Evolutionary conservation across 2,797 vertebrate species (phyloP).

Genomic region (Malacoctenus gilli): DNA sequence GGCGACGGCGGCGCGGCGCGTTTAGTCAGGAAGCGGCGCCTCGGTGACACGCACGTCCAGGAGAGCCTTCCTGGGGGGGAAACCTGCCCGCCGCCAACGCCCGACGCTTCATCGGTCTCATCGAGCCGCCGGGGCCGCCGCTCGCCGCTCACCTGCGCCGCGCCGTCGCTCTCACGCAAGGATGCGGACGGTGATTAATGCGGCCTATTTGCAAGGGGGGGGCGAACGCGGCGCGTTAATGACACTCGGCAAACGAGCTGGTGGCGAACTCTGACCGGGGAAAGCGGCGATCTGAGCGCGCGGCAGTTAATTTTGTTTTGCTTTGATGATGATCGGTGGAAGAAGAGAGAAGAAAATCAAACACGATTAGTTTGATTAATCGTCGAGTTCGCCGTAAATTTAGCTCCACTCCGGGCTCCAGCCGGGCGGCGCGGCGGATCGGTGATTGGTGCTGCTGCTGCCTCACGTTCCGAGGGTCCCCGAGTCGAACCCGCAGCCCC

Average conservation of each 20-base stretch:
- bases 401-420: slow-evolving; percentile 22
- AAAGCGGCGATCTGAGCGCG: slow-evolving; percentile 33
- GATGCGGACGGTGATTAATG: slow-evolving; percentile 61
- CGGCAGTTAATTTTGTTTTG: slow-evolving; percentile 32
- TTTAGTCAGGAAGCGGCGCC: slow-evolving; percentile 24
- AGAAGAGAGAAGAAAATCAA: background rate
- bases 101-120: slow-evolving; percentile 45
- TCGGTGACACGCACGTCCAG: slow-evolving; percentile 31
- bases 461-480: too few relatives aligned
- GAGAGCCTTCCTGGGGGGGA: slow-evolving; percentile 22
- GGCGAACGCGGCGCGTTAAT: slow-evolving; percentile 49
- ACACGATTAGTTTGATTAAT: slow-evolving; percentile 39
- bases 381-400: slow-evolving; percentile 16
- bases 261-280: slow-evolving; percentile 11
- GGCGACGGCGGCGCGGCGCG: slow-evolving; percentile 14
- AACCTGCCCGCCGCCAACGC: slow-evolving; percentile 20
- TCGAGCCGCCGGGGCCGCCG: slow-evolving; percentile 16
- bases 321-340: slow-evolving; percentile 40
- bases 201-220: slow-evolving; percentile 48
- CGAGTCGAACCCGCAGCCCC: too few relatives aligned
- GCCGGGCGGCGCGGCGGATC: too few relatives aligned
- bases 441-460: too few relatives aligned
- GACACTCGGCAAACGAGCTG: slow-evolving; percentile 58
- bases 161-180: slow-evolving; percentile 34
- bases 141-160: too few relatives aligned